A percentile compares a stretch with the other conserved stretches of the same genome.
These are phyloP conservation scores for Bombus pyrosoma DNA, from an alignment of 1,140 invertebrate species.

Conservation along the genomic window DNA sequence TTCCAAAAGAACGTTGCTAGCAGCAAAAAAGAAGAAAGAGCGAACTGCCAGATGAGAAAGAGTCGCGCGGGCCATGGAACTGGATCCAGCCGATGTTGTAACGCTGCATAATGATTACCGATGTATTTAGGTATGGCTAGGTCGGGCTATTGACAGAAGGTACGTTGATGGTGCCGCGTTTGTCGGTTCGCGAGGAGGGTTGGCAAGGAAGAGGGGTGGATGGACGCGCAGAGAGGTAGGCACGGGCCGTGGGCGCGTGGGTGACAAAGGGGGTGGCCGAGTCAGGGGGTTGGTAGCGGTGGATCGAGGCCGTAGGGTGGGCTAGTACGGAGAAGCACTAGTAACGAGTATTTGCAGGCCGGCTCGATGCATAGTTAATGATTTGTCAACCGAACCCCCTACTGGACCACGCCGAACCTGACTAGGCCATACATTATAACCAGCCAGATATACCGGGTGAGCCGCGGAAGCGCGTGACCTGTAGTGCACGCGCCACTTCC, in stretches of 20 bases:
- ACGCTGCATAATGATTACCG: constrained; percentile 71
- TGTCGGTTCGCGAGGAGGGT: constrained; percentile 47
- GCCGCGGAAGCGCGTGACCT: constrained; percentile 47
- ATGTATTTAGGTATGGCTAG: constrained; percentile 69
- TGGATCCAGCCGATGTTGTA: constrained; percentile 56
- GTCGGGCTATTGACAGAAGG: constrained; percentile 48
- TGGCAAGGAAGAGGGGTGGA: neutral
- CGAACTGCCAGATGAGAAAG: neutral
- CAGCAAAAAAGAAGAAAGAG: neutral
- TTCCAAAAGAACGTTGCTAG: neutral
- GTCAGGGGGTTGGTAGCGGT: constrained; percentile 51
- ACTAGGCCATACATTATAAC: constrained; percentile 81
- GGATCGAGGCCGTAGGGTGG: constrained; percentile 51
- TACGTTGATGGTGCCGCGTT: constrained; percentile 52
- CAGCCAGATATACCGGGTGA: constrained; percentile 74
- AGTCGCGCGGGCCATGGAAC: neutral
- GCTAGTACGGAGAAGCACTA: constrained; percentile 75
- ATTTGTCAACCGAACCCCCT: constrained; percentile 80
- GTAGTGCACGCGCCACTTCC: constrained; percentile 32
- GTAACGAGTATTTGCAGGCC: constrained; percentile 83
- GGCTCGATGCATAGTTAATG: constrained; percentile 83
- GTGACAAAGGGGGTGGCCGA: constrained; percentile 41
- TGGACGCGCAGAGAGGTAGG: constrained; percentile 32
- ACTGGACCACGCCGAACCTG: constrained; percentile 75
- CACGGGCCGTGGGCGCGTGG: constrained; percentile 39